These are phyloP conservation scores for Lasaia peninsularis DNA, from an alignment of 1,140 invertebrate genomes.

Conservation along the genomic window DNA sequence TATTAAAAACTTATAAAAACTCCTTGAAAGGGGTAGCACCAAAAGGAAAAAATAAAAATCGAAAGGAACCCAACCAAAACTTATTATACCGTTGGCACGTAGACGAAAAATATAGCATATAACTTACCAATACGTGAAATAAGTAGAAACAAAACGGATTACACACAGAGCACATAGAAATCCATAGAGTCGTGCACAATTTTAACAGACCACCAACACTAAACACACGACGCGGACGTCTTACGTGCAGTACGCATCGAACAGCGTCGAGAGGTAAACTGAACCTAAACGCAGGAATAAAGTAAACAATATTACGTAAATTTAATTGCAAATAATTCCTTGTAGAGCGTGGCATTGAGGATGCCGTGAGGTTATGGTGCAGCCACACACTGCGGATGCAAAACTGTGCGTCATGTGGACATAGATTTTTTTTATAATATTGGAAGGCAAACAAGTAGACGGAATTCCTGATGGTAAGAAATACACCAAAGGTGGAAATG, in stretches of 20 bases:
- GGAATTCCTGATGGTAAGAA: too few species aligned
- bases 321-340: slow-evolving; percentile 60
- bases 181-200: neutral
- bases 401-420: neutral
- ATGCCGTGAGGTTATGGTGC: slow-evolving; percentile 10
- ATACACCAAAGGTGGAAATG: too few species aligned
- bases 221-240: neutral
- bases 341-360: slow-evolving; percentile 37
- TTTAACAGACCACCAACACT: neutral
- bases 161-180: neutral
- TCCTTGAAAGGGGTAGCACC: too few species aligned
- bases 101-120: neutral
- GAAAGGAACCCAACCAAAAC: too few species aligned
- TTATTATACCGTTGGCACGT: too few species aligned
- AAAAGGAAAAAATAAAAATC: too few species aligned
- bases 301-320: slow-evolving; percentile 52
- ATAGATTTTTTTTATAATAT: too few species aligned
- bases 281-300: slow-evolving; percentile 37
- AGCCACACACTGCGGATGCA: neutral
- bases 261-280: slow-evolving; percentile 37
- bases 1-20: too few species aligned
- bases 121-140: neutral
- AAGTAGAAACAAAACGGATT: neutral
- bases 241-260: slow-evolving; percentile 13
- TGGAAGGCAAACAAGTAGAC: too few species aligned